Base-by-base conservation (phyloP, 2,797 vertebrate species). In the Tapera naevia region DNA sequence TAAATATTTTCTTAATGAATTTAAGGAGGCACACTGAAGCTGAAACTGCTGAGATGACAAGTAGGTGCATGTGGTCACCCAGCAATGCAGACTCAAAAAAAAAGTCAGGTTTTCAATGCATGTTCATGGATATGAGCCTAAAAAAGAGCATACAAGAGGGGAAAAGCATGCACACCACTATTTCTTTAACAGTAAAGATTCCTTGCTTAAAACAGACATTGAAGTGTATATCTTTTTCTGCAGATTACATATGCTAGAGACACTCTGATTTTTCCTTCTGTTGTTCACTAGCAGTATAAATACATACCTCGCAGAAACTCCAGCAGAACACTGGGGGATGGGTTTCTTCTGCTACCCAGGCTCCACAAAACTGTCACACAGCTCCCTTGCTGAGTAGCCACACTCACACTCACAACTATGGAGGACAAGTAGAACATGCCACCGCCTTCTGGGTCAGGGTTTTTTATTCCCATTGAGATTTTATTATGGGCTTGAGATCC, bases 1-100 rank as follows among this genome's bases (percentile, higher is more conserved):
- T 92, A 89, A 93, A 53, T 95, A 82, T 95, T 96, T 96, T 85
- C 86, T 89, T 89, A 92, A 93, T 75, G 83, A 94, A 95, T 84
- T 64, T 37, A 61, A 87, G 89, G 75, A 91, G 72, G 18, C 94
- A 95, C 69, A 74, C 66, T 60, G 82, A 88, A 60, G 75, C 7
- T 56, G 72, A 94, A 97, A 88, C 32, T 72, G 48, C 84, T 57
- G 78, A 97, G 75, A 80, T 93, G 80, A 79, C 88, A 92, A 80
- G 80, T 57, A 90, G 46, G 33, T 86, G 22, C 48, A 65, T 85
- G 93, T 95, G 80, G 76, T 91, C 83, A 91, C 67, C 33, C 66
- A 71, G 88, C 3, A 2, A 60, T 76, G 80, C 74, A 80, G 91
- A 24, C 23, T 83, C 6, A 2, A 82, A 53, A 70, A 86, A 79